Percentiles rank a stretch among this genome's conserved stretches.
These are phyloP conservation scores for Drosophila trapezifrons DNA, from an alignment of 1,140 invertebrate genomes.

Conservation along the genomic window DNA sequence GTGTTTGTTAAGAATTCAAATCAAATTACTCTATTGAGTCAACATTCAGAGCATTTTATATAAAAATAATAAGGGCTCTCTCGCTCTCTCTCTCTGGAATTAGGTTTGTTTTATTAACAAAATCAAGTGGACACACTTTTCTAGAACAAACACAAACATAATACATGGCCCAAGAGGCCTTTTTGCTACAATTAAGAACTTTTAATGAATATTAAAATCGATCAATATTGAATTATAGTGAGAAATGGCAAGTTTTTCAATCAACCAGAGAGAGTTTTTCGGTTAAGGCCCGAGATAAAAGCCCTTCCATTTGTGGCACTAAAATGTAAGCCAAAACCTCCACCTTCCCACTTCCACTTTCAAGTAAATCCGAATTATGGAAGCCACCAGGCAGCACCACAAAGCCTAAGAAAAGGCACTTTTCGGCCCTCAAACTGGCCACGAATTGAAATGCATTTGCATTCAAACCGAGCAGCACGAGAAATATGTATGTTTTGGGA, in stretches of 20 bases:
- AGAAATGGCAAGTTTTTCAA: background rate
- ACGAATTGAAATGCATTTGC: conserved; percentile 16
- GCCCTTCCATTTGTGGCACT: background rate
- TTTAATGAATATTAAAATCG: conserved; percentile 11
- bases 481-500: conserved; percentile 11
- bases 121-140: conserved; percentile 8
- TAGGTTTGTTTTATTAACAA: conserved; percentile 14
- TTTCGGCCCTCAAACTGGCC: conserved; percentile 1
- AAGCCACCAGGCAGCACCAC: conserved; percentile 3
- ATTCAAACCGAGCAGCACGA: background rate
- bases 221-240: conserved; percentile 13
- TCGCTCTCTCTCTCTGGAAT: background rate
- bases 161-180: background rate
- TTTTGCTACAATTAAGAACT: background rate
- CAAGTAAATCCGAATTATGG: conserved; percentile 7
- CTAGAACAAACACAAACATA: background rate
- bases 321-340: too few relatives aligned
- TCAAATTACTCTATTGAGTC: conserved; percentile 4
- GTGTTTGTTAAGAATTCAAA: background rate
- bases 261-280: background rate
- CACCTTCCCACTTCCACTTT: too few relatives aligned
- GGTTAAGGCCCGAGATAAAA: background rate
- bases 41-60: background rate
- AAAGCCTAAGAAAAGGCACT: conserved; percentile 4
- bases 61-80: background rate